These are phyloP conservation scores for Pseudomyrmex sp. DNA, from an alignment of 1,140 invertebrate genomes.

Conservation along the genomic window DNA sequence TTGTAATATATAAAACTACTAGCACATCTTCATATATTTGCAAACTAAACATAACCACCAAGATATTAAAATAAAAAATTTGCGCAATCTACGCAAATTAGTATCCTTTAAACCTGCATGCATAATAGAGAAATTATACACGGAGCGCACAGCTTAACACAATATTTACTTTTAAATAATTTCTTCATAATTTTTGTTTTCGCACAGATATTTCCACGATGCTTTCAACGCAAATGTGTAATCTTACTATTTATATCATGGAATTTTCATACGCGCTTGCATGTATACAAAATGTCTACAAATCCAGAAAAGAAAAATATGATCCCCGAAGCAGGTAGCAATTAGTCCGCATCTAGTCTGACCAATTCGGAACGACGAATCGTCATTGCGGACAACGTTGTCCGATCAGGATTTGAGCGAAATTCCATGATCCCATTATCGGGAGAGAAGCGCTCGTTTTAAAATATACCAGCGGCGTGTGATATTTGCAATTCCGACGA, in stretches of 20 bases:
- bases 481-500: slow-evolving; percentile 81
- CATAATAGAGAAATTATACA: slow-evolving; percentile 1
- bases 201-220: not conserved
- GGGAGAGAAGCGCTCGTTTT: slow-evolving; percentile 80
- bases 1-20: no score
- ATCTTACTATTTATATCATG: not conserved
- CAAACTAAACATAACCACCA: not conserved
- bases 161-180: not conserved
- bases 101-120: not conserved
- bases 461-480: slow-evolving; percentile 77
- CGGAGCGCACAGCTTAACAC: not conserved
- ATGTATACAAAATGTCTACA: not conserved
- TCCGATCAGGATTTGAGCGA: slow-evolving; percentile 55
- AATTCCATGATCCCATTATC: slow-evolving; percentile 78
- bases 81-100: not conserved
- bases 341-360: slow-evolving; percentile 6
- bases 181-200: not conserved
- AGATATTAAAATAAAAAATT: slow-evolving; percentile 13
- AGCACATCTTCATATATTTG: not conserved
- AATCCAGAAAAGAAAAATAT: slow-evolving; percentile 15
- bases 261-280: not conserved
- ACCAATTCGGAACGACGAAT: slow-evolving; percentile 14
- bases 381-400: slow-evolving; percentile 29
- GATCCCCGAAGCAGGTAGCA: slow-evolving; percentile 8
- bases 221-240: not conserved